A percentile compares a stretch with the other conserved stretches of the same genome.
Evolutionary conservation across 1,140 invertebrate species (phyloP).

Genomic region (Coenobita brevimanus): DNA sequence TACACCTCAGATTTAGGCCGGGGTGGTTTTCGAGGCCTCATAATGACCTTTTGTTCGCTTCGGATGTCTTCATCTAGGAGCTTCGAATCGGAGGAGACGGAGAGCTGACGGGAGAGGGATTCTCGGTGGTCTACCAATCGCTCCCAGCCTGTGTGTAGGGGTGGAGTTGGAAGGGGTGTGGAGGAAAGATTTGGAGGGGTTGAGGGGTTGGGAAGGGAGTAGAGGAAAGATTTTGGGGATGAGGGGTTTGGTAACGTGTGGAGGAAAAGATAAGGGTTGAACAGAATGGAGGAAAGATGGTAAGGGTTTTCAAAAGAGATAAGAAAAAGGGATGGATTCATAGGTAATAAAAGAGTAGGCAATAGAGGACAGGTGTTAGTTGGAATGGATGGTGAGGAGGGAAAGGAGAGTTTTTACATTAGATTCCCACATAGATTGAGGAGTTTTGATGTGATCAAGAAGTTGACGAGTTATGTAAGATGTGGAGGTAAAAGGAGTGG

Average conservation of each 20-base stretch:
- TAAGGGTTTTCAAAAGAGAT: not conserved
- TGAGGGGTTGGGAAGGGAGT: not conserved
- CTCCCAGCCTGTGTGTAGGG: slow-evolving; percentile 80
- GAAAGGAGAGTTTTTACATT: not conserved
- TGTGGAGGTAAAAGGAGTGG: too few relatives aligned
- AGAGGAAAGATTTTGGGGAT: not conserved
- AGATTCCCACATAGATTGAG: not conserved
- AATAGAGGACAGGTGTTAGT: not conserved
- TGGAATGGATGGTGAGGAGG: not conserved
- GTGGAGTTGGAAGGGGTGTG: not conserved
- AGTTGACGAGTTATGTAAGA: too few relatives aligned
- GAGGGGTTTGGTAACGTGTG: not conserved
- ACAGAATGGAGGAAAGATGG: not conserved
- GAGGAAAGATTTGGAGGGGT: not conserved
- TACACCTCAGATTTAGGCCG: slow-evolving; percentile 92
- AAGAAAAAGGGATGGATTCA: not conserved
- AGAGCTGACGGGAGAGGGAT: slow-evolving; percentile 88
- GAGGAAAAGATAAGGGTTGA: not conserved
- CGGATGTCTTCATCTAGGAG: slow-evolving; percentile 87
- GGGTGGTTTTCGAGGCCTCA: slow-evolving; percentile 89
- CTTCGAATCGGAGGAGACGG: slow-evolving; percentile 92
- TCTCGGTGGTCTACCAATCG: slow-evolving; percentile 81
- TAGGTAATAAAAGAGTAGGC: not conserved
- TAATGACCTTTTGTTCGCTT: slow-evolving; percentile 87
- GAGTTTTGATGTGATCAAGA: not conserved